These are phyloP conservation scores for Copidosoma floridanum DNA, from an alignment of 1,140 invertebrate species.

Conservation along the genomic window DNA sequence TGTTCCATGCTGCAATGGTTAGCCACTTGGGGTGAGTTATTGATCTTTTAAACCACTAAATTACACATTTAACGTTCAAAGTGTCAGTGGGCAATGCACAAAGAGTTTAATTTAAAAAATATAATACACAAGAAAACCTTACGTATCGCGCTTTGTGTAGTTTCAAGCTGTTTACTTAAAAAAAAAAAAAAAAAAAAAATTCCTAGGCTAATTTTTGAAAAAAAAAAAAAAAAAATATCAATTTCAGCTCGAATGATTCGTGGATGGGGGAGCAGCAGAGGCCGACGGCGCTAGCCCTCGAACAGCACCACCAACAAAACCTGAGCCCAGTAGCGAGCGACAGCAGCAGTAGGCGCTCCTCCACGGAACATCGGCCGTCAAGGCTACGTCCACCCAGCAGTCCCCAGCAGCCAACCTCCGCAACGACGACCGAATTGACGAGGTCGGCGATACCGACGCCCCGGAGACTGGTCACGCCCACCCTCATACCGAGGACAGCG, in stretches of 20 bases:
- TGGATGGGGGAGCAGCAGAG: conserved; percentile 25
- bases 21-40: conserved; percentile 52
- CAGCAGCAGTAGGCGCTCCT: conserved; percentile 19
- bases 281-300: conserved; percentile 30
- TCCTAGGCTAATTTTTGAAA: too few relatives aligned
- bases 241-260: conserved; percentile 45
- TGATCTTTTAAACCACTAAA: too few relatives aligned
- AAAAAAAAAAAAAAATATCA: too few relatives aligned
- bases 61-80: too few relatives aligned
- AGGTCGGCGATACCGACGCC: conserved; percentile 47
- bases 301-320: neutral
- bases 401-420: conserved; percentile 25
- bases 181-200: too few relatives aligned
- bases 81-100: too few relatives aligned
- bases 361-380: neutral
- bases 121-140: too few relatives aligned
- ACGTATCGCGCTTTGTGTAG: too few relatives aligned
- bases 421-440: conserved; percentile 3
- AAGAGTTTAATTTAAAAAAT: too few relatives aligned
- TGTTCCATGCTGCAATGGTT: conserved; percentile 55
- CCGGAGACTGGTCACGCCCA: conserved; percentile 38
- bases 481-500: conserved; percentile 39
- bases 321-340: neutral
- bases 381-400: neutral
- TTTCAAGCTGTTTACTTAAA: too few relatives aligned